Percentiles rank a stretch among this genome's conserved stretches.
These are phyloP conservation scores for Clarias pachynema DNA, from an alignment of 2,797 vertebrate species.

Conservation along the genomic window DNA sequence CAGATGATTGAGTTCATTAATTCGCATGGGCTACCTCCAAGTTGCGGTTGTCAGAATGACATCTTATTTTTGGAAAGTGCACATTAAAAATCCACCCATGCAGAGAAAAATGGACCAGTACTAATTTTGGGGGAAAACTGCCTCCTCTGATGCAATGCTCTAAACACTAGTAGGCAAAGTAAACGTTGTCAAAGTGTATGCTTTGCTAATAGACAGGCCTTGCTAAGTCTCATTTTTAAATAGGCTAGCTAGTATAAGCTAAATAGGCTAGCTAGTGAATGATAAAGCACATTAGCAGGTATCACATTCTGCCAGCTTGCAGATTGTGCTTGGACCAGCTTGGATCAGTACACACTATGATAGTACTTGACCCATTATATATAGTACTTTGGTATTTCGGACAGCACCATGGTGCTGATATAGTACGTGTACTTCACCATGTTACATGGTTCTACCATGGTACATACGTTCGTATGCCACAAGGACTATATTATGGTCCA, in stretches of 20 bases:
- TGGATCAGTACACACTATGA: too few relatives aligned
- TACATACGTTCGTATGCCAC: too few relatives aligned
- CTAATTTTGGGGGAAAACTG: neutral
- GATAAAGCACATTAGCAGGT: neutral
- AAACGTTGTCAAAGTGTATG: neutral
- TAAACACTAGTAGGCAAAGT: neutral
- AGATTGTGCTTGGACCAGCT: too few relatives aligned
- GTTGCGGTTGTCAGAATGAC: neutral
- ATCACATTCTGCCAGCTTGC: neutral
- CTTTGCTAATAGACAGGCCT: neutral
- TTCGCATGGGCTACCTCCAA: neutral
- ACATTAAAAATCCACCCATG: slow-evolving; percentile 1
- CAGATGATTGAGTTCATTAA: slow-evolving; percentile 6
- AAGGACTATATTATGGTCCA: too few relatives aligned
- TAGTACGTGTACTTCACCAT: too few relatives aligned
- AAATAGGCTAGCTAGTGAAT: neutral
- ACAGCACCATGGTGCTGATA: too few relatives aligned
- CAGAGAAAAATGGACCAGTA: slow-evolving; percentile 6
- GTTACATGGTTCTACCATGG: too few relatives aligned
- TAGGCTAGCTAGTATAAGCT: neutral
- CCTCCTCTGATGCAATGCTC: neutral
- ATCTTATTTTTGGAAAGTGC: slow-evolving; percentile 11
- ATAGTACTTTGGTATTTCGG: too few relatives aligned
- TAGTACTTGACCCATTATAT: too few relatives aligned
- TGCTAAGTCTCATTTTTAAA: neutral